Evolutionary conservation across 2,797 vertebrate genomes (phyloP), one percentile per base, ranked within the genome.

Genomic region (Micromesistius poutassou): DNA sequence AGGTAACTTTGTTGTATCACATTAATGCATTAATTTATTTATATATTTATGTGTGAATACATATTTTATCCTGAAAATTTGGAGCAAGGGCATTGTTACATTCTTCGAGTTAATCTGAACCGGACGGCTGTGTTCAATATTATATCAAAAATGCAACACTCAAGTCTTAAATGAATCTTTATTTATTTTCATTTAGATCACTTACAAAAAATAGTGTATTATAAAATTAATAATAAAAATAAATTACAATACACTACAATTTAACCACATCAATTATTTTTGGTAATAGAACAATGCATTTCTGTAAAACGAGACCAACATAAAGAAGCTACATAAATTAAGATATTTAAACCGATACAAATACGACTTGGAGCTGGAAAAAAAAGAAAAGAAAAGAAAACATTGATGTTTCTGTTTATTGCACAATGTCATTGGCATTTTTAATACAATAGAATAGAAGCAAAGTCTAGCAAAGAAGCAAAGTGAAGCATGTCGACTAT

Each of bases 1-100:
- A 79, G 78, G 77, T 70, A 70, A 70, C 66, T 70, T 70, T 25
- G 13, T 28, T 28, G 12, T 55, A 55, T 30, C n/a, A 25, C 19
- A n/a, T 68, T n/a, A n/a, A n/a, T n/a, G 7, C 62, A 5, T 25
- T 66, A 5, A 25, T 66, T 42, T 42, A 1, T 14, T 42, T 13
- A 14, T 42, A 22, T 50, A n/a, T 62, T 62, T 3, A 16, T 62
- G 55, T 71, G 28, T 71, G 28, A 71, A 30, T 14, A 25, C 25
- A 70, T 70, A 30, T 30, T 71, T 70, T 30, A 30, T 68, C 10
- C 30, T 70, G 13, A 28, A 25, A 30, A 70, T 31, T 71, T 2
- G 6, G 4, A 31, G 70, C n/a, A 13, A 31, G 30, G 12, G 28
- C 30, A 30, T 30, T 38, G 30, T 30, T 71, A 25, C n/a, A 13